phyloP scores from a whole-genome alignment of 2,113 vertebrate genomes.

The Clupea harengus region DNA sequence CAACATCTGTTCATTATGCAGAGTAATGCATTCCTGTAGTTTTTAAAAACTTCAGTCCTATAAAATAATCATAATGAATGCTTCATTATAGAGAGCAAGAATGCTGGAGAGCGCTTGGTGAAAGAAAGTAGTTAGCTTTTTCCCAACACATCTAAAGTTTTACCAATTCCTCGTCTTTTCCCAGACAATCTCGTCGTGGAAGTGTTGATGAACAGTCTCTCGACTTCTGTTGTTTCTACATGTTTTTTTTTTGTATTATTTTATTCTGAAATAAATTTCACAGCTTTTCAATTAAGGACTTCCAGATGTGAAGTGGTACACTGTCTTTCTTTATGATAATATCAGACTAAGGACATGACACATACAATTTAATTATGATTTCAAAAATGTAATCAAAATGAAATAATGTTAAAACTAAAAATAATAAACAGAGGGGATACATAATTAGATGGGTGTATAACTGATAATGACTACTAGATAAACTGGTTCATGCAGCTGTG shows the following conservation, averaged over 20 bases:
- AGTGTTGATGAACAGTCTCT: constrained; percentile 65
- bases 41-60: constrained; percentile 90
- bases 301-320: neutral
- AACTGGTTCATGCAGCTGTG: neutral
- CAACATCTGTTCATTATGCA: constrained; percentile 96
- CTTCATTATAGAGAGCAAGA: constrained; percentile 74
- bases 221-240: constrained; percentile 62
- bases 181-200: constrained; percentile 66
- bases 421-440: neutral
- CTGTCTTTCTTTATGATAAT: neutral
- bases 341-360: neutral
- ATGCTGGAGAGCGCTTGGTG: constrained; percentile 74
- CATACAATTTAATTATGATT: constrained; percentile 5
- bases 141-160: constrained; percentile 70
- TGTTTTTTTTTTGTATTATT: neutral
- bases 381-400: neutral
- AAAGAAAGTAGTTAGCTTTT: neutral
- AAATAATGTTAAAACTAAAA: neutral
- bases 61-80: constrained; percentile 87
- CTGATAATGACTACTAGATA: neutral
- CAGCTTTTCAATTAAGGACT: constrained; percentile 40
- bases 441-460: neutral
- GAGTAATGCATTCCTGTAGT: constrained; percentile 93
- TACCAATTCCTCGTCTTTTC: constrained; percentile 75
- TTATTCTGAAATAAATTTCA: constrained; percentile 44